phyloP scores from a whole-genome alignment of 2,797 vertebrate species.

The Cebuella pygmaea region DNA sequence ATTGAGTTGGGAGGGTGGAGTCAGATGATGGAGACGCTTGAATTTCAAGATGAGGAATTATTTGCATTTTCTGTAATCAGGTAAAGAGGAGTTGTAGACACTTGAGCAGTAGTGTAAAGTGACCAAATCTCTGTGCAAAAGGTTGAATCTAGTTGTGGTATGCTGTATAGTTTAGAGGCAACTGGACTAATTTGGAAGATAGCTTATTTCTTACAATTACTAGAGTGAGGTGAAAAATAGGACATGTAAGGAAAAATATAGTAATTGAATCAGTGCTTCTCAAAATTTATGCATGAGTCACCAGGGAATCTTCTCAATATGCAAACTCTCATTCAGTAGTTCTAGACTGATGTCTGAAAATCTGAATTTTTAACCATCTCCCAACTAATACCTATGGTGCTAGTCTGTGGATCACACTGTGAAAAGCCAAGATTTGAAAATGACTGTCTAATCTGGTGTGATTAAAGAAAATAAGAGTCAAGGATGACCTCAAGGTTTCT shows the following conservation, averaged over 20 bases:
- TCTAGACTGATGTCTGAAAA: background rate
- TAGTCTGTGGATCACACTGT: background rate
- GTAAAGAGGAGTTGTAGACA: background rate
- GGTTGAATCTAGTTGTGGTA: background rate
- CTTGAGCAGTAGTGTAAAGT: background rate
- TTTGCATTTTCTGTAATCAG: background rate
- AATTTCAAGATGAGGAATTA: conserved; percentile 25
- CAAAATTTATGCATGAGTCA: background rate
- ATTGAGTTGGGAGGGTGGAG: background rate
- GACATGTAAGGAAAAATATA: background rate
- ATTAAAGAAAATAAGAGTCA: conserved; percentile 3
- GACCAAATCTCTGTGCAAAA: background rate
- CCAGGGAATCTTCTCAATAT: background rate
- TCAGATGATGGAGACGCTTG: background rate
- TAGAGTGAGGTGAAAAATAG: background rate
- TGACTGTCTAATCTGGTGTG: background rate
- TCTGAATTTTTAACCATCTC: background rate
- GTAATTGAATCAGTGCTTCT: background rate
- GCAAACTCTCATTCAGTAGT: background rate
- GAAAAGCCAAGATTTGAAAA: conserved; percentile 40
- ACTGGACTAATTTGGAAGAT: background rate
- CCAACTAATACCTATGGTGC: background rate
- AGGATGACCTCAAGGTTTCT: background rate
- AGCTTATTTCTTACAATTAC: background rate
- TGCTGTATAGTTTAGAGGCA: background rate